phyloP scores from a whole-genome alignment of 1,140 invertebrate species.

The Macrosteles quadrilineatus region DNA sequence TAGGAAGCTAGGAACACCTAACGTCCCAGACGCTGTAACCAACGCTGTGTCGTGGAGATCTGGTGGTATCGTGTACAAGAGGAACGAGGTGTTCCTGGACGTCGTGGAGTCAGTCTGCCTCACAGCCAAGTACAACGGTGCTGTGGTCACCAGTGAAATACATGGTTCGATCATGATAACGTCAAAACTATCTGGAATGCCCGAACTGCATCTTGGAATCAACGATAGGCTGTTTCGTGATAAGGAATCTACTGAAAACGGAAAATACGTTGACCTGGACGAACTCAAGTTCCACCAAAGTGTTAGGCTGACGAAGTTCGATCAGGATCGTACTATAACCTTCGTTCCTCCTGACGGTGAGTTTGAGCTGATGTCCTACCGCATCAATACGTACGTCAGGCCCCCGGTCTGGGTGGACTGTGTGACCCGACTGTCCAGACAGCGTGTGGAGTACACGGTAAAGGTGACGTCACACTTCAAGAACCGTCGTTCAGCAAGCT shows the following conservation, averaged over 20 bases:
- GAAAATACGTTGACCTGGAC: slow-evolving; percentile 98
- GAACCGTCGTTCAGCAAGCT: slow-evolving; percentile 95
- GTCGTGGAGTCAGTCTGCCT: slow-evolving; percentile 99
- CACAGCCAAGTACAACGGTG: slow-evolving; percentile 96
- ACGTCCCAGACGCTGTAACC: slow-evolving; percentile 98
- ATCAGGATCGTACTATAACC: slow-evolving; percentile 98
- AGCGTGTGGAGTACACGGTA: slow-evolving; percentile 98
- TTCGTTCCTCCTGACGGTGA: slow-evolving; percentile 99
- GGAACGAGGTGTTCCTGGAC: slow-evolving; percentile 99
- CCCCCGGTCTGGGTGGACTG: slow-evolving; percentile 99
- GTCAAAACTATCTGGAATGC: slow-evolving; percentile 99
- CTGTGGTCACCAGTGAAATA: slow-evolving; percentile 97
- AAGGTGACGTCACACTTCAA: slow-evolving; percentile 99
- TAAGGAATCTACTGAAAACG: slow-evolving; percentile 96
- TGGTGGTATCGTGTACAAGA: slow-evolving; percentile 98
- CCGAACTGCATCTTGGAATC: slow-evolving; percentile 94
- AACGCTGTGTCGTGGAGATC: slow-evolving; percentile 99
- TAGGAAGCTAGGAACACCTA: slow-evolving; percentile 96
- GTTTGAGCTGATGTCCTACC: slow-evolving; percentile 99
- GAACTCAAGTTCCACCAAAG: slow-evolving; percentile 99
- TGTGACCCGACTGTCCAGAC: slow-evolving; percentile 98
- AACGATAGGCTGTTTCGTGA: slow-evolving; percentile 99
- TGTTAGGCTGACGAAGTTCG: slow-evolving; percentile 95
- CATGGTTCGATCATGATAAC: slow-evolving; percentile 99
- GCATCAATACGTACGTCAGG: slow-evolving; percentile 94